These are phyloP conservation scores for Icerya purchasi DNA, from an alignment of 2,888 invertebrate species.

Conservation along the genomic window DNA sequence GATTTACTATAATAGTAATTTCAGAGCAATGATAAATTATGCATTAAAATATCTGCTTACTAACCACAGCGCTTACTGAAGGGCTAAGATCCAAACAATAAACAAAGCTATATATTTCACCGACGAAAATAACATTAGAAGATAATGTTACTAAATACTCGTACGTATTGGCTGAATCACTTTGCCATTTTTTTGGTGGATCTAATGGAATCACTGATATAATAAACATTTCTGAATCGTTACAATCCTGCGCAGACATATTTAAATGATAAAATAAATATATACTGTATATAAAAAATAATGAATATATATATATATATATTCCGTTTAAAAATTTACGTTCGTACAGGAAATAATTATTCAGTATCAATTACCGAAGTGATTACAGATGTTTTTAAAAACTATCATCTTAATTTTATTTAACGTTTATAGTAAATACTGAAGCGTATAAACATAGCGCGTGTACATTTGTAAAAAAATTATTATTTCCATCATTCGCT, in stretches of 20 bases:
- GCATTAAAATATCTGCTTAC: too few relatives aligned
- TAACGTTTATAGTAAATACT: too few relatives aligned
- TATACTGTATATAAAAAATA: background rate
- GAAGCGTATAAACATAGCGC: too few relatives aligned
- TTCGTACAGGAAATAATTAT: too few relatives aligned
- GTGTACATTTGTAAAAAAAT: too few relatives aligned
- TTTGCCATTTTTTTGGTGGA: constrained; percentile 27
- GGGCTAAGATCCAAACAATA: constrained; percentile 59
- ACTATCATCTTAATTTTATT: too few relatives aligned
- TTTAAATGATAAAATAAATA: background rate
- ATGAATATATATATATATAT: constrained; percentile 4
- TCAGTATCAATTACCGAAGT: too few relatives aligned
- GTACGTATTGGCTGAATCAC: constrained; percentile 23
- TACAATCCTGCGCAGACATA: constrained; percentile 25
- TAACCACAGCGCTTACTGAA: constrained; percentile 47
- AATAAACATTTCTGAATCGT: constrained; percentile 35
- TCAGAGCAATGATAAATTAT: too few relatives aligned
- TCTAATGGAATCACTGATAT: constrained; percentile 38
- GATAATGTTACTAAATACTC: constrained; percentile 33
- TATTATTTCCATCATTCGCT: too few relatives aligned
- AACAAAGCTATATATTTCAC: constrained; percentile 45
- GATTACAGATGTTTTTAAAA: too few relatives aligned
- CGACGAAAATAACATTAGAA: constrained; percentile 42
- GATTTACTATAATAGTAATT: too few relatives aligned
- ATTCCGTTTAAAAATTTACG: too few relatives aligned